phyloP scores from a whole-genome alignment of 2,888 invertebrate genomes.

The Drepana falcataria region DNA sequence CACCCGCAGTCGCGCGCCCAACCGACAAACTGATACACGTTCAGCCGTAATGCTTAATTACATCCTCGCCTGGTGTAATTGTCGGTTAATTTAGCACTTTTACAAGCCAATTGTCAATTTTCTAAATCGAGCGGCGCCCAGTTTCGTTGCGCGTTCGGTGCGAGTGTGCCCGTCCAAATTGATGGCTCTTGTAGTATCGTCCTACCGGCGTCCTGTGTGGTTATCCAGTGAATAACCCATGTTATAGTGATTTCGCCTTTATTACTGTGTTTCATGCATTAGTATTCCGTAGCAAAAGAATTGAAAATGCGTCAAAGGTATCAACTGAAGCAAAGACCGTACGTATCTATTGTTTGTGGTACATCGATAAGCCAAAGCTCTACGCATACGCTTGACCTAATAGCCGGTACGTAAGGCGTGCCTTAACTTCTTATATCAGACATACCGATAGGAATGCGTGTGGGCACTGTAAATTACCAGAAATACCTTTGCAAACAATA shows the following conservation, averaged over 20 bases:
- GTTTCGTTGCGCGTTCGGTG: constrained; percentile 31
- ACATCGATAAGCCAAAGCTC: constrained; percentile 21
- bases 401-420: constrained; percentile 35
- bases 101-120: constrained; percentile 47
- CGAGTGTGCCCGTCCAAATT: constrained; percentile 24
- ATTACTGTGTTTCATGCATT: constrained; percentile 26
- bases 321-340: constrained; percentile 72
- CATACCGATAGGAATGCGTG: constrained; percentile 37
- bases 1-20: constrained; percentile 69
- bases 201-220: constrained; percentile 41
- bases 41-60: constrained; percentile 65
- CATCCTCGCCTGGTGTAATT: constrained; percentile 63
- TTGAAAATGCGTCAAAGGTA: constrained; percentile 69
- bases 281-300: constrained; percentile 31
- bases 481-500: constrained; percentile 52
- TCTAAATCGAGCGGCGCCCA: constrained; percentile 32
- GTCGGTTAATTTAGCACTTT: constrained; percentile 56
- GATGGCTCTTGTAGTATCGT: constrained; percentile 32
- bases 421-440: constrained; percentile 29
- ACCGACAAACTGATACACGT: constrained; percentile 73
- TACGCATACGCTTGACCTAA: constrained; percentile 30
- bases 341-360: constrained; percentile 46
- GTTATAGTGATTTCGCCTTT: constrained; percentile 51
- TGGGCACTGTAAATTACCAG: constrained; percentile 21
- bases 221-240: constrained; percentile 51